Percentiles rank a stretch among this genome's conserved stretches.
Conservation (phyloP, 2,888 invertebrate genomes). For the Troides oblongomaculatus region DNA sequence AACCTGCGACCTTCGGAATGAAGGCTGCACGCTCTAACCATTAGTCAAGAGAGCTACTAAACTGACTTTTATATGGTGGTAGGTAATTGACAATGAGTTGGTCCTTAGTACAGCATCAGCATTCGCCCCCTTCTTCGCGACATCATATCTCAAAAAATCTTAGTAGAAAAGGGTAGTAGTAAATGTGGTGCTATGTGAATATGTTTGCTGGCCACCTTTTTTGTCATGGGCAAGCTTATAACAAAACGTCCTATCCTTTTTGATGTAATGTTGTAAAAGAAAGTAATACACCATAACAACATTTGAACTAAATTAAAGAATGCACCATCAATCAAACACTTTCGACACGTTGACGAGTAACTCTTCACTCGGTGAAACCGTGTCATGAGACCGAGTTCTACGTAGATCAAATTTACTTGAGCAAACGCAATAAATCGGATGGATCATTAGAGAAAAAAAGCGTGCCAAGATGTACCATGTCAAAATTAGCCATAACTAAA, state of each 20-base stretch:
- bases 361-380: conserved; percentile 29
- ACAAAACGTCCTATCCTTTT: no score
- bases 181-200: background rate
- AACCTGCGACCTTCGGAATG: no score
- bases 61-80: background rate
- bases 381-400: conserved; percentile 25
- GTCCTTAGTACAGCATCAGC: no score
- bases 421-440: conserved; percentile 52
- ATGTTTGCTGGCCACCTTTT: background rate
- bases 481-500: conserved; percentile 54
- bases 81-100: no score
- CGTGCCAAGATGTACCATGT: conserved; percentile 38
- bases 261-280: background rate
- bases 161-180: no score
- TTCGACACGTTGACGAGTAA: conserved; percentile 2
- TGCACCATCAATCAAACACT: background rate
- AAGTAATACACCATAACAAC: background rate
- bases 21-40: no score
- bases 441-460: conserved; percentile 52
- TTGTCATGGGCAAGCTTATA: no score
- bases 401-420: conserved; percentile 38
- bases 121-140: no score
- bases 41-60: background rate
- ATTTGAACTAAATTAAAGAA: background rate
- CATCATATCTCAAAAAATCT: no score